Evolutionary conservation across 1,140 invertebrate genomes (phyloP), one percentile per base, ranked within the genome.

Genomic region (Drosophila rufa): DNA sequence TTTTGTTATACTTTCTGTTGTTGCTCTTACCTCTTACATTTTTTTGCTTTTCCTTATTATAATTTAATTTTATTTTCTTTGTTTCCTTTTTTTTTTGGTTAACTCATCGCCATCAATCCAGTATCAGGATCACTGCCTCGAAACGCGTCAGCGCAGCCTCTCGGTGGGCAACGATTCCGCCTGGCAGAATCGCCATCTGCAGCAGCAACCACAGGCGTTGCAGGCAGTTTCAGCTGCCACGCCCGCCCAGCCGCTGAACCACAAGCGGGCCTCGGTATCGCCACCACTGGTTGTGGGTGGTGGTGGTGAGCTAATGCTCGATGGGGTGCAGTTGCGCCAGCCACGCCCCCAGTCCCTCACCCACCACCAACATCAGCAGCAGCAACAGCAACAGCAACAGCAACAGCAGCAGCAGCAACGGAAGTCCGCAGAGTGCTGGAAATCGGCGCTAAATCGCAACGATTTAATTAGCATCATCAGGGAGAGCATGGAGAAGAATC

Each of bases 401-500:
- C 19, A 50, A 8, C 47, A 61, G 15, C 47, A 65, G 9, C 64
- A 67, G 43, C 64, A 60, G 25, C 62, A 64, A 17, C 14, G 91
- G 19, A 92, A 91, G 15, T 92, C 91, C 1, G 85, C 90, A 48
- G 92, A 93, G 50, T 93, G 92, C 62, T 92, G 92, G 86, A 93
- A 96, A 64, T 96, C 96, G 65, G 92, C 92, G 46, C 93, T 97
- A 73, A 97, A 97, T 90, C 94, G 96, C 77, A 96, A 97, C 87
- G 96, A 97, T 93, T 94, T 97, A 73, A 95, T 97, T 60, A 96
- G 97, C 93, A 96, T 98, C 78, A 96, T 98, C 82, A 96, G 97
- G 93, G 96, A 97, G 64, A 98, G 97, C 92, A 97, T 98, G 97
- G 97, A 97, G 93, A 97, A 97, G 93, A 97, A 98, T 93, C 97